Evolutionary conservation across 2,888 invertebrate species (phyloP).

Genomic region (Caenorhabditis imperialis): DNA sequence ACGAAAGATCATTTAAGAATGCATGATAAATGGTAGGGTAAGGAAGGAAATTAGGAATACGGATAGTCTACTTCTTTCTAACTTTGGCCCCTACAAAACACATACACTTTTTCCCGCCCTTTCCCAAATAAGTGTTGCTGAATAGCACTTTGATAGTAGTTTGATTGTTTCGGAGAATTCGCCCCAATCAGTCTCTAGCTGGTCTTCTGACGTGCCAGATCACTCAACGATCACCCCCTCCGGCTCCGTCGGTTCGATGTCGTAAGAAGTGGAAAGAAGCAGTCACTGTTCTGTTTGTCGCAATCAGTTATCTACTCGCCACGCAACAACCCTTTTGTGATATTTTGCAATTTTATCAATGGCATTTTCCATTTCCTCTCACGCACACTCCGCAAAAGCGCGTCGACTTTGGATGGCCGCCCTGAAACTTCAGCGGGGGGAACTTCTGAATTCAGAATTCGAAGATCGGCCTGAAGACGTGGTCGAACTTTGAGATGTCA

Average conservation of each 20-base stretch:
- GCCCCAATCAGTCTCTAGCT: slow-evolving; percentile 2
- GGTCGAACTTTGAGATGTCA: too few relatives aligned
- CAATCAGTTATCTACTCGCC: slow-evolving; percentile 17
- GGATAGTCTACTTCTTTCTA: too few relatives aligned
- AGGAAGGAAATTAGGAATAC: too few relatives aligned
- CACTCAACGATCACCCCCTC: neutral
- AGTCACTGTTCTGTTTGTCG: neutral
- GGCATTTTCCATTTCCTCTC: slow-evolving; percentile 26
- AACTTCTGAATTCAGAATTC: slow-evolving; percentile 1
- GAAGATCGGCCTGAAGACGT: slow-evolving; percentile 15
- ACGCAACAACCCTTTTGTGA: slow-evolving; percentile 36
- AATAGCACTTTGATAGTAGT: too few relatives aligned
- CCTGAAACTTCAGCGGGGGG: slow-evolving; percentile 21
- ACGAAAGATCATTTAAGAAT: neutral
- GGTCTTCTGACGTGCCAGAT: slow-evolving; percentile 43
- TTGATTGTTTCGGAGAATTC: slow-evolving; percentile 34
- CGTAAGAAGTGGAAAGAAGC: too few relatives aligned
- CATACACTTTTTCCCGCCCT: too few relatives aligned
- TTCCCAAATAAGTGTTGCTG: too few relatives aligned
- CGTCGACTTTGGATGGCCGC: slow-evolving; percentile 10
- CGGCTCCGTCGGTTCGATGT: too few relatives aligned
- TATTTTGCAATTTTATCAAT: slow-evolving; percentile 49
- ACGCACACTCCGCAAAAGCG: slow-evolving; percentile 23
- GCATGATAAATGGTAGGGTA: neutral
- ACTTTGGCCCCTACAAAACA: too few relatives aligned